Base-by-base conservation (phyloP, 92 coral and sea anemone species). In the Phenganax subtilis region DNA sequence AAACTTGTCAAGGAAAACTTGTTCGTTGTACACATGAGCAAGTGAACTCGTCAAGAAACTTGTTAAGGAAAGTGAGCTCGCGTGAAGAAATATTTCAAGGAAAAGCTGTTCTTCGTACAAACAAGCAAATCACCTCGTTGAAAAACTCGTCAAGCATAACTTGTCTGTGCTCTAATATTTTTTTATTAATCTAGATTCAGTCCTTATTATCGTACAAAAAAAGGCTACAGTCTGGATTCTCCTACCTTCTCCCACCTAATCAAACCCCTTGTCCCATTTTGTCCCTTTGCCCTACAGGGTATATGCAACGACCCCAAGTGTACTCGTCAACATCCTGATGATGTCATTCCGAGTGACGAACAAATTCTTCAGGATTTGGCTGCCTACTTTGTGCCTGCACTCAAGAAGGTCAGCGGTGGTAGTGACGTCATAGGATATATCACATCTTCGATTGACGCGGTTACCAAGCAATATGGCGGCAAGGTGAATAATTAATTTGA, bases 241-340 rank as follows among this genome's bases (percentile, higher is more conserved):
- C 61, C 81, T 3, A 83, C 99, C 6, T 89, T 81, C 84, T 79
- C 97, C 60, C 85, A 93, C 72, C 91, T 92, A 72, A 81, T 96
- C n/a, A 83, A 89, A 17, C 97, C 97, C 7, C 31, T 9, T 8
- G 69, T 85, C 27, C 87, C 91, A 12, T 54, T 92, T 3, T 96
- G 99, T 69, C 85, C 82, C 74, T 96, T 83, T 71, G 97, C 93
- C 66, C 86, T 96, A 62, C 89, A 92, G 74, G 99, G 99, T 51
- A 86, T 88, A 15, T 96, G 99, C 70, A 96, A 89, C 80, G 99
- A 96, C 27, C 94, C 90, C 76, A 89, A 92, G 51, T 92, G 97
- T 82, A 80, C 81, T 16, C 82, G 68, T 58, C 98, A 94, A 60
- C 99, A 96, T 80, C 57, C 78, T 2, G 76, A 77, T 9, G 85